Evolutionary conservation across 1,140 invertebrate genomes (phyloP), one percentile per base, ranked within the genome.

Genomic region (Streblospio benedicti): DNA sequence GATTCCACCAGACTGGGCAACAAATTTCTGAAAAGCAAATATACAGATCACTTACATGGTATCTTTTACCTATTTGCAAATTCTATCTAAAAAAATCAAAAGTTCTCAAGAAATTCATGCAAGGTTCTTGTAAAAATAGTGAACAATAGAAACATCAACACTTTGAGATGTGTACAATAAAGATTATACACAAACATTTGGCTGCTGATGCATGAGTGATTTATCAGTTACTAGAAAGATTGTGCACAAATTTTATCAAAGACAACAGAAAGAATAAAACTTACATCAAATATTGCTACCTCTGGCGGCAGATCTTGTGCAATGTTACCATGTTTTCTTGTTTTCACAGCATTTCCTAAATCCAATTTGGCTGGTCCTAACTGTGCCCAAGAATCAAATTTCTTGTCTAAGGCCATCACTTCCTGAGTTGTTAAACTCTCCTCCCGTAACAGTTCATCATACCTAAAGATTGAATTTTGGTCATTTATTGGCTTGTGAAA

Each of bases 221-320:
- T n/a, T n/a, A n/a, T n/a, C n/a, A n/a, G n/a, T n/a, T n/a, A n/a
- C n/a, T n/a, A n/a, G n/a, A n/a, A n/a, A n/a, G n/a, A n/a, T n/a
- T n/a, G n/a, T n/a, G n/a, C n/a, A n/a, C n/a, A n/a, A n/a, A n/a
- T n/a, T n/a, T n/a, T n/a, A n/a, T n/a, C n/a, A n/a, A n/a, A n/a
- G n/a, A n/a, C n/a, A n/a, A n/a, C n/a, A n/a, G n/a, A n/a, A n/a
- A n/a, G n/a, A n/a, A 38, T 25, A 63, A 18, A 12, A 32, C 54
- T 9, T n/a, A 76, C 75, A 66, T 77, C 73, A 66, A 76, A 75
- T 12, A 66, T 67, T 38, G 72, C 72, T 9, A 77, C 74, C 69
- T 76, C 74, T 31, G 70, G 72, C 33, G 73, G 75, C 4, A 77
- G 57, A 59, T 76, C 71, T 51, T 73, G 71, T 2, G 67, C 69